Conservation (phyloP, 2,888 invertebrate species). For the Clusia tigrina region DNA sequence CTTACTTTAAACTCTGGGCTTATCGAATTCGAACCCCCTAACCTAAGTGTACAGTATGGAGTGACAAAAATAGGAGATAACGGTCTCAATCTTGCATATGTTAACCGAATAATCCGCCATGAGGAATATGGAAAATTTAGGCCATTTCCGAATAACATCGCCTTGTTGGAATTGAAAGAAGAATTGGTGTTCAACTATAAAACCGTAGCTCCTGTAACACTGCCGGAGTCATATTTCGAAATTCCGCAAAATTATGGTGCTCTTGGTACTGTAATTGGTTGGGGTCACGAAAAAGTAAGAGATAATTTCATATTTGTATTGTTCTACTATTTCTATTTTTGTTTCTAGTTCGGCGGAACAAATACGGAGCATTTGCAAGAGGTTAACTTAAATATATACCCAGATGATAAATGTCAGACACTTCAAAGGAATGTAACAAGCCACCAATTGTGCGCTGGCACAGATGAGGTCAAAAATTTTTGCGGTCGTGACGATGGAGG, state of each 20-base stretch:
- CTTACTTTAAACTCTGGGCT: constrained; percentile 59
- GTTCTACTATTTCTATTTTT: background rate
- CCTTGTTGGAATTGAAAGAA: constrained; percentile 56
- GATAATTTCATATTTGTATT: too few relatives aligned
- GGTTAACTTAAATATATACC: constrained; percentile 59
- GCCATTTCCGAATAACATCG: constrained; percentile 62
- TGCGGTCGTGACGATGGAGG: constrained; percentile 62
- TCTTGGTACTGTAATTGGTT: constrained; percentile 51
- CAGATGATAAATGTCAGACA: constrained; percentile 56
- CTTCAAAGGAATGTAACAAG: constrained; percentile 46
- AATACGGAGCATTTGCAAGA: constrained; percentile 57
- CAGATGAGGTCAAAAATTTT: constrained; percentile 54
- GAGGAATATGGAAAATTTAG: constrained; percentile 46
- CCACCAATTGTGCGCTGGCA: constrained; percentile 64
- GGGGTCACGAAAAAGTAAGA: constrained; percentile 56
- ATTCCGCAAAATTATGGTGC: constrained; percentile 47
- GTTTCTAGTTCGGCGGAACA: constrained; percentile 54
- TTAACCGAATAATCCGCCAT: constrained; percentile 56
- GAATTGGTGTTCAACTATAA: constrained; percentile 48
- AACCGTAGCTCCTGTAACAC: constrained; percentile 46
- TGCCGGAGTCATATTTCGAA: constrained; percentile 47
- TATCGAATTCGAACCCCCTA: constrained; percentile 15
- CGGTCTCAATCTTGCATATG: constrained; percentile 45
- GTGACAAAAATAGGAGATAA: constrained; percentile 39
- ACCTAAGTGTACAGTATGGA: constrained; percentile 50